These are phyloP conservation scores for Drosophila koepferae DNA, from an alignment of 2,888 invertebrate genomes.

Conservation along the genomic window DNA sequence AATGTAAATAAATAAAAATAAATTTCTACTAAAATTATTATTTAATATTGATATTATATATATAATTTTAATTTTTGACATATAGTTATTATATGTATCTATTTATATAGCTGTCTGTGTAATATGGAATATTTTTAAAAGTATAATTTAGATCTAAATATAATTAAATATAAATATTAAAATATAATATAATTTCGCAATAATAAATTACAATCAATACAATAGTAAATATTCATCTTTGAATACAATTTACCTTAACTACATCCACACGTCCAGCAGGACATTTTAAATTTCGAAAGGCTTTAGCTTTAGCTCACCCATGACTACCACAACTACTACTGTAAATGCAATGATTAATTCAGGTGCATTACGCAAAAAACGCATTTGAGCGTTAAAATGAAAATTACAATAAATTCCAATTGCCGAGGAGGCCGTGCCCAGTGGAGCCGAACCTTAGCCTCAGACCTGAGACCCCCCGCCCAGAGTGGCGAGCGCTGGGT, in stretches of 20 bases:
- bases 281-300: neutral
- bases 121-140: no score
- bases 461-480: neutral
- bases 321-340: slow-evolving; percentile 1
- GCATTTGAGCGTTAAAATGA: slow-evolving; percentile 79
- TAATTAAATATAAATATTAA: no score
- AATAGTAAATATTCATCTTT: neutral
- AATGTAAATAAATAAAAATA: no score
- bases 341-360: slow-evolving; percentile 51
- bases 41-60: no score
- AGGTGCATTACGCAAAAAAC: slow-evolving; percentile 59
- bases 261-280: neutral
- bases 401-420: slow-evolving; percentile 72
- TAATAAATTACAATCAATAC: no score
- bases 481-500: slow-evolving; percentile 21
- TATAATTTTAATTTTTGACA: no score
- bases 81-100: no score
- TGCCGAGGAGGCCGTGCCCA: slow-evolving; percentile 8
- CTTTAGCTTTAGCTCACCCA: slow-evolving; percentile 22
- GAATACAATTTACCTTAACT: neutral
- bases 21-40: no score
- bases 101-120: no score
- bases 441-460: neutral
- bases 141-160: no score
- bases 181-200: no score